phyloP scores from a whole-genome alignment of 2,113 vertebrate species.

The Ceuthmochares aereus region DNA sequence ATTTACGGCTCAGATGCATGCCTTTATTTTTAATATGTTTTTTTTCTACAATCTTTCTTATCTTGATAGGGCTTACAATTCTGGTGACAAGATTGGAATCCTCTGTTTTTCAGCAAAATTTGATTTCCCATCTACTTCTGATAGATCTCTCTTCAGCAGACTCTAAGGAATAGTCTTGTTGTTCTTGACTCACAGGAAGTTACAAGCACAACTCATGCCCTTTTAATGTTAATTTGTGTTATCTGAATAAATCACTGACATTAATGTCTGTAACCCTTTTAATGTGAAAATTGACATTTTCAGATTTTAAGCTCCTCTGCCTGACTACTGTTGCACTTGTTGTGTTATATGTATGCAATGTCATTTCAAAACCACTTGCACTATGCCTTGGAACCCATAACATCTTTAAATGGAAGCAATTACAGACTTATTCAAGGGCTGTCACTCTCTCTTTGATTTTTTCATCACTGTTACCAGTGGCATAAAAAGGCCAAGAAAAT shows the following conservation, averaged over 20 bases:
- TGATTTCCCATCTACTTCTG: slow-evolving; percentile 35
- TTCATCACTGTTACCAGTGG: neutral
- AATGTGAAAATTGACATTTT: slow-evolving; percentile 23
- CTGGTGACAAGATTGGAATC: neutral
- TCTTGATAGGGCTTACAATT: neutral
- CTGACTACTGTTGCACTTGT: neutral
- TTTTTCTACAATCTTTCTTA: neutral
- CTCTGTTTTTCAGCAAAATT: slow-evolving; percentile 9
- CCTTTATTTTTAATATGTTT: neutral
- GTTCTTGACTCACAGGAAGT: neutral
- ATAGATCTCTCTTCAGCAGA: slow-evolving; percentile 9
- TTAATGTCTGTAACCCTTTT: slow-evolving; percentile 29
- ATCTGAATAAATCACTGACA: slow-evolving; percentile 36
- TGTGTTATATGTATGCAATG: neutral
- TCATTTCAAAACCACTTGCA: neutral
- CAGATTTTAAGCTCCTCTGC: neutral
- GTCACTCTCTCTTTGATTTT: neutral
- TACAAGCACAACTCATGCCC: neutral
- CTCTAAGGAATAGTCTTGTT: slow-evolving; percentile 5
- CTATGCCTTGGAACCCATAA: slow-evolving; percentile 10
- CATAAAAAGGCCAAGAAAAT: neutral
- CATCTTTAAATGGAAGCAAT: slow-evolving; percentile 39
- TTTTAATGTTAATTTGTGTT: slow-evolving; percentile 34
- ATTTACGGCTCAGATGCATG: neutral
- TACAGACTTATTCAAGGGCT: neutral